A percentile compares a stretch with the other conserved stretches of the same genome.
Conservation (phyloP, 2,797 vertebrate species). For the Argentina silus region DNA sequence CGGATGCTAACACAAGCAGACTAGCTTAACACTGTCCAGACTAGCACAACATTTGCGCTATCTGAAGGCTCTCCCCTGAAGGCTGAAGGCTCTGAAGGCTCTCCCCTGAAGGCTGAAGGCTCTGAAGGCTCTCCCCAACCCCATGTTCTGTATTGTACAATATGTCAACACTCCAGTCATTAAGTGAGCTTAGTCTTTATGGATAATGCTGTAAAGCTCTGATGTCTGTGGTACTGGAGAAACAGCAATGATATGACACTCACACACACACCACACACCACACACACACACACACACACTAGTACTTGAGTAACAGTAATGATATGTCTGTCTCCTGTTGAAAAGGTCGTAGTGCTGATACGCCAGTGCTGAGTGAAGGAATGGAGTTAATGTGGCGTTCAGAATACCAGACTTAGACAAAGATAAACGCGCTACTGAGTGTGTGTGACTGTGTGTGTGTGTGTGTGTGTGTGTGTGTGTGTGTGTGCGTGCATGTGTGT, state of each 20-base stretch:
- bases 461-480: constrained; percentile 3
- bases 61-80: constrained; percentile 7
- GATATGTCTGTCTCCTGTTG: constrained; percentile 41
- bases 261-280: not conserved
- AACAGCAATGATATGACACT: constrained; percentile 20
- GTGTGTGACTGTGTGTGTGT: constrained; percentile 10
- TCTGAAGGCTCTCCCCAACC: constrained; percentile 2
- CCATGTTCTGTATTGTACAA: not conserved
- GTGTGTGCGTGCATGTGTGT: constrained; percentile 17
- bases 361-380: constrained; percentile 54
- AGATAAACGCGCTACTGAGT: constrained; percentile 37
- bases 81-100: too few relatives aligned
- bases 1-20: too few relatives aligned
- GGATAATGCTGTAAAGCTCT: constrained; percentile 32
- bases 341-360: constrained; percentile 56
- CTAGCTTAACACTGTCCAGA: too few relatives aligned
- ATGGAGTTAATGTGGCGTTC: constrained; percentile 63
- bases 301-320: constrained; percentile 31
- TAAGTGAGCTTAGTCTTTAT: constrained; percentile 31
- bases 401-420: constrained; percentile 35
- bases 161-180: constrained; percentile 42
- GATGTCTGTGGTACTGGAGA: constrained; percentile 22
- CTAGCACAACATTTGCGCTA: constrained; percentile 17
- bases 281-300: not conserved
- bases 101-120: constrained; percentile 3